phyloP scores from a whole-genome alignment of 2,888 invertebrate genomes.

The Leptinotarsa rubiginosa region DNA sequence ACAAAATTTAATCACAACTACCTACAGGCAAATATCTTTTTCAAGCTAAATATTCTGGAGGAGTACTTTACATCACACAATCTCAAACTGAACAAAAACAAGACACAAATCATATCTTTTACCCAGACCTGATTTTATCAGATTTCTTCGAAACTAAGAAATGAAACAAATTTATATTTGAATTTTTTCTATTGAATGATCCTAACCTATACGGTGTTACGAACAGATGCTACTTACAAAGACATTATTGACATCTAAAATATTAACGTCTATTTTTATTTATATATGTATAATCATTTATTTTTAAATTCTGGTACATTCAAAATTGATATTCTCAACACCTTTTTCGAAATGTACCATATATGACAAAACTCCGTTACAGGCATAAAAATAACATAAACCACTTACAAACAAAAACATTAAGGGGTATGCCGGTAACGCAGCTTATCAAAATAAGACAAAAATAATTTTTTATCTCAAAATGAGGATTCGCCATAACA shows the following conservation, averaged over 20 bases:
- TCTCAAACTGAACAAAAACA: too few relatives aligned
- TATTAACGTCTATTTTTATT: constrained; percentile 65
- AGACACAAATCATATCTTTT: too few relatives aligned
- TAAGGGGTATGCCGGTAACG: constrained; percentile 30
- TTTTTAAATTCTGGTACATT: constrained; percentile 61
- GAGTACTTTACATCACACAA: too few relatives aligned
- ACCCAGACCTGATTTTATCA: too few relatives aligned
- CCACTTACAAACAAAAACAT: constrained; percentile 35
- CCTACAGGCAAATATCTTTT: too few relatives aligned
- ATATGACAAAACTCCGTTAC: constrained; percentile 41
- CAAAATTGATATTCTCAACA: constrained; percentile 62
- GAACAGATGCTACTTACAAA: constrained; percentile 69
- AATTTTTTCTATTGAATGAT: constrained; percentile 66
- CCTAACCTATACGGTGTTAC: constrained; percentile 67
- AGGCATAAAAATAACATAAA: constrained; percentile 37
- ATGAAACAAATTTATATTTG: constrained; percentile 52
- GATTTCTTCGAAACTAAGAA: constrained; percentile 29
- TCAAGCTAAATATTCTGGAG: too few relatives aligned
- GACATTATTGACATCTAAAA: constrained; percentile 67
- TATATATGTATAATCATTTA: constrained; percentile 66
- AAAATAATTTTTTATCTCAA: constrained; percentile 10
- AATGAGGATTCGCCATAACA: neutral
- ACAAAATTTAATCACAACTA: too few relatives aligned
- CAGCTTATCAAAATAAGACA: constrained; percentile 9
- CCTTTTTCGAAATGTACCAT: constrained; percentile 53